Percentiles rank a stretch among this genome's conserved stretches.
phyloP scores from a whole-genome alignment of 2,113 vertebrate species.

The Myiopsitta monachus region DNA sequence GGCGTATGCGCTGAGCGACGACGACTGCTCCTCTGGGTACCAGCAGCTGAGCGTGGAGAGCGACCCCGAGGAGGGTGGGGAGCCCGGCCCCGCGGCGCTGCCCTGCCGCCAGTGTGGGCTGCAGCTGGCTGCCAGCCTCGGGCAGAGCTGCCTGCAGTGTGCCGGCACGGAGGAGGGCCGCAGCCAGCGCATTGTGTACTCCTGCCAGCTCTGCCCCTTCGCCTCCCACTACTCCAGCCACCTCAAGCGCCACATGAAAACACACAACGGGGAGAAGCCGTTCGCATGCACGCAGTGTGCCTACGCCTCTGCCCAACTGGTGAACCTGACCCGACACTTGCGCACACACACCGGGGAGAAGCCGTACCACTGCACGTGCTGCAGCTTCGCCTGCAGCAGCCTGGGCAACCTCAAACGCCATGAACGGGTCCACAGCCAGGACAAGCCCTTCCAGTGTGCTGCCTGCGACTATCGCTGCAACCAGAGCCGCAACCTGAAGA shows the following conservation, averaged over 20 bases:
- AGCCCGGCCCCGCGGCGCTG: slow-evolving; percentile 73
- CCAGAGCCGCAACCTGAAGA: slow-evolving; percentile 73
- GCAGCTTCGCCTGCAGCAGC: slow-evolving; percentile 94
- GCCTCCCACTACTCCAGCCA: slow-evolving; percentile 96
- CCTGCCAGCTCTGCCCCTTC: slow-evolving; percentile 92
- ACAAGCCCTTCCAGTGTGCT: slow-evolving; percentile 72
- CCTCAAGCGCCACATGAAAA: slow-evolving; percentile 98
- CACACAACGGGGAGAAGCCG: slow-evolving; percentile 97
- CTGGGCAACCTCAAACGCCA: slow-evolving; percentile 96
- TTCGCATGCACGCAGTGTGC: slow-evolving; percentile 91
- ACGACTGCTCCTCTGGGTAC: slow-evolving; percentile 84
- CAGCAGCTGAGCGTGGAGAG: slow-evolving; percentile 87
- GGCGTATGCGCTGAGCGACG: slow-evolving; percentile 85
- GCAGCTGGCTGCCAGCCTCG: slow-evolving; percentile 76
- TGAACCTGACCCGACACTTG: slow-evolving; percentile 95
- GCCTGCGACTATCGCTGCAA: slow-evolving; percentile 72
- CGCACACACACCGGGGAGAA: slow-evolving; percentile 97
- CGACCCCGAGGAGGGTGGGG: slow-evolving; percentile 82
- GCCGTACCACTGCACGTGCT: slow-evolving; percentile 92
- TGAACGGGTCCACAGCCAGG: slow-evolving; percentile 87
- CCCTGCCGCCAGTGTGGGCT: slow-evolving; percentile 88
- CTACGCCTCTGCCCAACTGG: slow-evolving; percentile 95
- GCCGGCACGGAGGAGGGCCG: slow-evolving; percentile 66
- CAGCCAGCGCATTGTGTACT: slow-evolving; percentile 80
- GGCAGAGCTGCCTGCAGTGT: slow-evolving; percentile 68